Percentiles rank a stretch among this genome's conserved stretches.
Conservation (phyloP, 2,113 vertebrate species). For the Cheirogaleus medius region DNA sequence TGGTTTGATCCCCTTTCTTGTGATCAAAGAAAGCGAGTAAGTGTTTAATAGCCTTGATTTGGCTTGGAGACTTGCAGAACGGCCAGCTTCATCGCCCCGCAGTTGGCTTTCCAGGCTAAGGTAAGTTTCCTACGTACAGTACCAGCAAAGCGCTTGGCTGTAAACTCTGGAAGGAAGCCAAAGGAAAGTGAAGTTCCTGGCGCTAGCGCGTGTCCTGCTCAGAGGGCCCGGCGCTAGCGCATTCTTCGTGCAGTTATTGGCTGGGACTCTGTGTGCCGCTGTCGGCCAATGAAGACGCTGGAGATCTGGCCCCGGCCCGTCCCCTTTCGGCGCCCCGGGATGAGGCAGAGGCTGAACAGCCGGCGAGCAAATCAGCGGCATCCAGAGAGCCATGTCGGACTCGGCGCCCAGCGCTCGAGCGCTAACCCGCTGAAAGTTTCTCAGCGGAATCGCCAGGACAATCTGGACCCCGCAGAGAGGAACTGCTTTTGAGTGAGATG, state of each 20-base stretch:
- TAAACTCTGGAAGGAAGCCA: constrained; percentile 57
- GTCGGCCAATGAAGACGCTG: constrained; percentile 87
- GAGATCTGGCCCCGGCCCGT: constrained; percentile 81
- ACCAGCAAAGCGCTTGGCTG: neutral
- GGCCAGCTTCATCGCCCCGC: neutral
- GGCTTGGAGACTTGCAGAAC: neutral
- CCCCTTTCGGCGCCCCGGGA: constrained; percentile 83
- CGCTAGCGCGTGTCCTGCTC: constrained; percentile 35
- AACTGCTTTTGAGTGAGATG: constrained; percentile 83
- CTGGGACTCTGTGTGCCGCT: constrained; percentile 91
- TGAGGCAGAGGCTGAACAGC: constrained; percentile 78
- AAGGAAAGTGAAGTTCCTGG: constrained; percentile 69
- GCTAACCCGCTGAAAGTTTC: constrained; percentile 80
- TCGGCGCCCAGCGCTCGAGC: constrained; percentile 75
- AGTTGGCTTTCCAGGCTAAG: neutral
- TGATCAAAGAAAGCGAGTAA: neutral
- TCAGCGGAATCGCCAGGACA: constrained; percentile 52
- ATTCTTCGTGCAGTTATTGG: constrained; percentile 86
- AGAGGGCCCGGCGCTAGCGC: constrained; percentile 39
- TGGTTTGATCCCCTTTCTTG: neutral
- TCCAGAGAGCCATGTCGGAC: constrained; percentile 81
- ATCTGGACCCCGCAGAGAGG: constrained; percentile 47
- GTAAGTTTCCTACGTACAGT: neutral
- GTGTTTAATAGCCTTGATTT: neutral
- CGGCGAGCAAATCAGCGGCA: constrained; percentile 74